These are phyloP conservation scores for Dermatemys mawii DNA, from an alignment of 2,113 vertebrate genomes.

Conservation along the genomic window DNA sequence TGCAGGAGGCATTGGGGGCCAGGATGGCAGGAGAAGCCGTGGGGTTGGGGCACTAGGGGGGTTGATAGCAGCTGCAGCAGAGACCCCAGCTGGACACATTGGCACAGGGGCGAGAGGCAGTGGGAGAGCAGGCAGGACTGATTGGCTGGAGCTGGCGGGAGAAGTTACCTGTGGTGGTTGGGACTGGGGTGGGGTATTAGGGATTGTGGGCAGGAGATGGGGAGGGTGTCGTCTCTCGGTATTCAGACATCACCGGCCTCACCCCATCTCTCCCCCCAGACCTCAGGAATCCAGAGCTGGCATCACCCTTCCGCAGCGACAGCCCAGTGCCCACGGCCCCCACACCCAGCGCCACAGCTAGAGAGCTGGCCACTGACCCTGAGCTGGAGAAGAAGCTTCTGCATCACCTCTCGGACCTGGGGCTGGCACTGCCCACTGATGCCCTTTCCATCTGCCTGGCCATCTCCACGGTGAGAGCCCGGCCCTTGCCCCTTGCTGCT, in stretches of 20 bases:
- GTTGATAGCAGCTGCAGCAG: not conserved
- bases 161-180: not conserved
- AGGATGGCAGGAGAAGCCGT: not conserved
- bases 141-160: not conserved
- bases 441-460: conserved; percentile 87
- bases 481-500: not conserved
- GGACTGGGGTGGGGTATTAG: not conserved
- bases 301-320: conserved; percentile 83
- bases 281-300: conserved; percentile 77
- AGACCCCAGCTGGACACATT: not conserved
- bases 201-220: not conserved
- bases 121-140: not conserved
- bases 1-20: not conserved
- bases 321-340: conserved; percentile 82
- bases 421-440: conserved; percentile 86
- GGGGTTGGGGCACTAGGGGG: not conserved
- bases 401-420: conserved; percentile 89
- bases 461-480: conserved; percentile 82
- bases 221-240: not conserved
- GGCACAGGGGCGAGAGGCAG: not conserved
- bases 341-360: conserved; percentile 70
- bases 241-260: not conserved
- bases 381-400: conserved; percentile 90
- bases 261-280: conserved; percentile 64
- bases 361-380: conserved; percentile 86